Percentiles rank a stretch among this genome's conserved stretches.
Conservation (phyloP, 2,888 invertebrate species). For the Heliothis peltigera region DNA sequence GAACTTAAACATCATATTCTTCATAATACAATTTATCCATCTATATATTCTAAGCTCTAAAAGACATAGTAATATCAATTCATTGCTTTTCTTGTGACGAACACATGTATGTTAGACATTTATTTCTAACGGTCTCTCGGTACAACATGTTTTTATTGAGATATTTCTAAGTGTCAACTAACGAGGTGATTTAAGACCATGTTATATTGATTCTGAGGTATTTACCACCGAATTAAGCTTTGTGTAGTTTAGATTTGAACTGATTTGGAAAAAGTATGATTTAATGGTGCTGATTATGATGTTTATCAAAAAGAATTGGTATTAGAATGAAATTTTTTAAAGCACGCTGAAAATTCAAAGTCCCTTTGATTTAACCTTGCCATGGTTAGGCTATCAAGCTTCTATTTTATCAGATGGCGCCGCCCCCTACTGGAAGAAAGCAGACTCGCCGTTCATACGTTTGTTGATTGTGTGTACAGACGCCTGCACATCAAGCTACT, state of each 20-base stretch:
- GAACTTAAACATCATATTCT: neutral
- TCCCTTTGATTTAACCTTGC: too few relatives aligned
- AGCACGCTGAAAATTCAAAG: too few relatives aligned
- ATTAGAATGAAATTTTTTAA: too few relatives aligned
- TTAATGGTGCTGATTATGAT: neutral
- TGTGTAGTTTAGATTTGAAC: conserved; percentile 18
- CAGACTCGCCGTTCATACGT: too few relatives aligned
- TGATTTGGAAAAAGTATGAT: neutral
- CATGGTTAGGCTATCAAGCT: too few relatives aligned
- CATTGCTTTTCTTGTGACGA: conserved; percentile 32
- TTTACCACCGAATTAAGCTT: conserved; percentile 6
- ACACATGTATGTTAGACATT: conserved; percentile 40
- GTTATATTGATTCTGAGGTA: conserved; percentile 48
- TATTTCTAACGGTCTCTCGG: conserved; percentile 72
- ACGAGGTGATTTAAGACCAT: conserved; percentile 54
- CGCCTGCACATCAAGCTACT: too few relatives aligned
- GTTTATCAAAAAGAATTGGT: too few relatives aligned
- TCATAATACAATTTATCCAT: conserved; percentile 10
- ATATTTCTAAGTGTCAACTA: conserved; percentile 67
- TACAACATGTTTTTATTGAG: conserved; percentile 76
- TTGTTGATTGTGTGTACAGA: too few relatives aligned
- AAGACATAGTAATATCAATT: conserved; percentile 15
- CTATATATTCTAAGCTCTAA: neutral
- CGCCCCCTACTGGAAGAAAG: too few relatives aligned
- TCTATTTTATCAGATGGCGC: too few relatives aligned